Conservation (phyloP, 1,140 invertebrate genomes). For the Hirudo medicinalis region DNA sequence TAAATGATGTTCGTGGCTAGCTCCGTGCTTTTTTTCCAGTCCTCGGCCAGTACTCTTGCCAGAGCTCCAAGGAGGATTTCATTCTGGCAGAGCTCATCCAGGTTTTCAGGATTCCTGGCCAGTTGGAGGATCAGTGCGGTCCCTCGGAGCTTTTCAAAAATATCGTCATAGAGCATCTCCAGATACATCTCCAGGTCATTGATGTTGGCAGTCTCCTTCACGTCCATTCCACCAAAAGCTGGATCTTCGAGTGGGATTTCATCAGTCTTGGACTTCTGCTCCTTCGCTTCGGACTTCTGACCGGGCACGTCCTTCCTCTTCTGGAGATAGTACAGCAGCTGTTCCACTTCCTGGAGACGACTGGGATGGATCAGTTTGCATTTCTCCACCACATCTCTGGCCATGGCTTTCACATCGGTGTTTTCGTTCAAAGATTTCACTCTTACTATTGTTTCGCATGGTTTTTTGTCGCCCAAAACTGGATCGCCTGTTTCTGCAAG, state of each 20-base stretch:
- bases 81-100: constrained; percentile 80
- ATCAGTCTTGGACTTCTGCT: not conserved
- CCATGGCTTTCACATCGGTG: constrained; percentile 63
- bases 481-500: constrained; percentile 67
- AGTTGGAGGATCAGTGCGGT: constrained; percentile 79
- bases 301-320: constrained; percentile 51
- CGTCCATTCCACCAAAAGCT: constrained; percentile 30
- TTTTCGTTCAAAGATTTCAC: constrained; percentile 65
- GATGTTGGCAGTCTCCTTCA: constrained; percentile 56
- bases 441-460: constrained; percentile 57
- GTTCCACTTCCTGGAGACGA: constrained; percentile 70
- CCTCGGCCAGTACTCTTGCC: constrained; percentile 82
- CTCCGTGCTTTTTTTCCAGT: constrained; percentile 90
- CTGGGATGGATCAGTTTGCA: constrained; percentile 75
- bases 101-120: constrained; percentile 79
- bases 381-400: constrained; percentile 72
- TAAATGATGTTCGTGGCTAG: constrained; percentile 90
- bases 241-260: not conserved
- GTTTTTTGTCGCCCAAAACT: constrained; percentile 70
- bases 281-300: not conserved
- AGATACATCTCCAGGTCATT: constrained; percentile 70
- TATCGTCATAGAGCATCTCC: constrained; percentile 85
- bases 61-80: constrained; percentile 64
- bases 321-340: constrained; percentile 78
- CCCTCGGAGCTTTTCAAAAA: constrained; percentile 78